Evolutionary conservation across 2,113 vertebrate genomes (phyloP).

Genomic region (Ochotona princeps): DNA sequence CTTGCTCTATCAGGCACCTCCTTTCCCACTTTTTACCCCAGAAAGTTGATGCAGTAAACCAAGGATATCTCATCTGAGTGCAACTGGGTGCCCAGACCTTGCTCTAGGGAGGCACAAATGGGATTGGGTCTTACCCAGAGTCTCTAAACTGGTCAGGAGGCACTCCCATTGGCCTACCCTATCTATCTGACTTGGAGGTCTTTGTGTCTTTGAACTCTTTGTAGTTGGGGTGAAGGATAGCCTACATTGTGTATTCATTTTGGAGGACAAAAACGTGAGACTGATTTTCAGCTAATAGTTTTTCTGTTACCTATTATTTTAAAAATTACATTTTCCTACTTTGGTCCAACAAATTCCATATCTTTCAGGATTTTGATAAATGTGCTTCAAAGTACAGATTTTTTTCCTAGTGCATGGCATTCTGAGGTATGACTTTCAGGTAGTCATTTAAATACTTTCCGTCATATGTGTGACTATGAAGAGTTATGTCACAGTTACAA

Average conservation of each 20-base stretch:
- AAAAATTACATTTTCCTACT: neutral
- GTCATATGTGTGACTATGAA: neutral
- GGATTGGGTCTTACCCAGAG: neutral
- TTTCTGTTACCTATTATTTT: neutral
- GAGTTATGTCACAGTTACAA: neutral
- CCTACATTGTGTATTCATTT: neutral
- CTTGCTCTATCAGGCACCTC: neutral
- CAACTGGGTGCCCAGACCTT: neutral
- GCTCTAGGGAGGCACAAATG: neutral
- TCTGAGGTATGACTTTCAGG: neutral
- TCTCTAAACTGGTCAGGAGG: neutral
- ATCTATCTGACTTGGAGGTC: neutral
- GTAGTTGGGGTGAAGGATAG: neutral
- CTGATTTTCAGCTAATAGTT: neutral
- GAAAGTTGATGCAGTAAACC: neutral
- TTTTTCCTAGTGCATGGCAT: neutral
- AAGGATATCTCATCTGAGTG: neutral
- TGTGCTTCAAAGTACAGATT: slow-evolving; percentile 34
- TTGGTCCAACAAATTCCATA: neutral
- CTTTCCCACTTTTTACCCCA: neutral
- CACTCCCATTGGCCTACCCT: neutral
- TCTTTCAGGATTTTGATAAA: neutral
- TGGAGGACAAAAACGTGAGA: neutral
- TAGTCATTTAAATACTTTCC: neutral
- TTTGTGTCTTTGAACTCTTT: neutral